Base-by-base conservation (phyloP, 64 coral and sea anemone genomes). In the Trachythela sp. region DNA sequence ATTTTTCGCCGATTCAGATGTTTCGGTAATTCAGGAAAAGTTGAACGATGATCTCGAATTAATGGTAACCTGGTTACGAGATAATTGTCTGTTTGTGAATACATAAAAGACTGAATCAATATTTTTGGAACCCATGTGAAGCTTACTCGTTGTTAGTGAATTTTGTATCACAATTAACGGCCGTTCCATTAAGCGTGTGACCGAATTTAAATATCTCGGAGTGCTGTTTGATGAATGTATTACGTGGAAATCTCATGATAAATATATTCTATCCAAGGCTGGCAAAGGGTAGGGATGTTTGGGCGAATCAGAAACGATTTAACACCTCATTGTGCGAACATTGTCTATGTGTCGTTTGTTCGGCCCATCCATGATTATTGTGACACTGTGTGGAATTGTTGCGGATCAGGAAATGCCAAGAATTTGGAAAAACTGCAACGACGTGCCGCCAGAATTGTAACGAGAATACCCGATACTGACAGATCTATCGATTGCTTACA, bases 371-470 rank as follows among this genome's bases (percentile, higher is more conserved):
- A 51, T 31, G 84, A 85, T 30, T 72, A 72, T 72, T 72, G 75
- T 36, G 31, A 80, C 33, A 80, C 75, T 34, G 75, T 80, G 32
- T 86, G 85, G 85, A 40, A 40, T 36, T 86, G 85, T 27, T 86
- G 85, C 31, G 45, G 85, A 24, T 38, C 41, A 54, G 85, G 40
- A 24, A 86, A 54, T 86, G 48, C 42, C 24, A 15, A 48, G n/a
- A 10, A 38, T 36, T 36, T 86, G 51, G 24, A 86, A 86, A 22
- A 15, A 50, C 48, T 86, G 18, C 85, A 86, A 40, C 41, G 35
- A 8, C 24, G 85, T 26, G 85, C 85, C 24, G 48, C 42, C 24
- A 86, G 85, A 34, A 86, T 86, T 36, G 35, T 26, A 86, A 40
- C 83, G 36, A 84, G 83, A 84, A 84, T 35, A 34, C 26, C 37